These are phyloP conservation scores for Pelobates fuscus DNA, from an alignment of 2,113 vertebrate genomes.

Conservation along the genomic window DNA sequence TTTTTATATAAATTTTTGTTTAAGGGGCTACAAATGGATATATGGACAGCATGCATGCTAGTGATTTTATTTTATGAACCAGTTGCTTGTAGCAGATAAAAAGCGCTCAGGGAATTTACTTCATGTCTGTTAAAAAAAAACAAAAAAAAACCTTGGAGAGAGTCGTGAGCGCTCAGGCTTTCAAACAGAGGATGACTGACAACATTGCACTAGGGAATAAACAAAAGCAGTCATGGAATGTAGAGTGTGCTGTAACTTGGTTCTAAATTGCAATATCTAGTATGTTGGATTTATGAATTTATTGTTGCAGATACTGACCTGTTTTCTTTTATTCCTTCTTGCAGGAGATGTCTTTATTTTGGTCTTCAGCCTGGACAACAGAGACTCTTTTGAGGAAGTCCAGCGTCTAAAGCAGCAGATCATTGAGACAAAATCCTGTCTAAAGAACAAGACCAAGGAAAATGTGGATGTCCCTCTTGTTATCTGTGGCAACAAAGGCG, in stretches of 20 bases:
- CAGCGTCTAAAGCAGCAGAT: conserved; percentile 93
- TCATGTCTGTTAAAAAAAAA: neutral
- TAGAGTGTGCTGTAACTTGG: no score
- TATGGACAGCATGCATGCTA: no score
- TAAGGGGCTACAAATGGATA: no score
- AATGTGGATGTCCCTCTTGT: conserved; percentile 90
- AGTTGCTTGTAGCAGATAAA: no score
- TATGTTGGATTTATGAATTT: neutral
- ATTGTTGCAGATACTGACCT: conserved; percentile 26
- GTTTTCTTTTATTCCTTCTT: neutral
- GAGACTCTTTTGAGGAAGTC: conserved; percentile 95
- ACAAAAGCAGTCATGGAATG: no score
- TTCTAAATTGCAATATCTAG: no score
- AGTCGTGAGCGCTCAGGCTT: neutral
- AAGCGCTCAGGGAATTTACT: no score
- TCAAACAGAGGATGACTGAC: neutral
- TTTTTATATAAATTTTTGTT: no score
- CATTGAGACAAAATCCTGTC: conserved; percentile 92
- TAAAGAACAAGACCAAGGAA: conserved; percentile 95
- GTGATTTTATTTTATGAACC: no score
- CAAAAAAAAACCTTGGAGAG: no score
- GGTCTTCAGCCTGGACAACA: conserved; percentile 95
- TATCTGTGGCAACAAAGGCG: conserved; percentile 95
- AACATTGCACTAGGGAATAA: no score
- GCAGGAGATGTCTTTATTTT: conserved; percentile 95